phyloP scores from a whole-genome alignment of 2,888 invertebrate species.

The Xestia xanthographa region DNA sequence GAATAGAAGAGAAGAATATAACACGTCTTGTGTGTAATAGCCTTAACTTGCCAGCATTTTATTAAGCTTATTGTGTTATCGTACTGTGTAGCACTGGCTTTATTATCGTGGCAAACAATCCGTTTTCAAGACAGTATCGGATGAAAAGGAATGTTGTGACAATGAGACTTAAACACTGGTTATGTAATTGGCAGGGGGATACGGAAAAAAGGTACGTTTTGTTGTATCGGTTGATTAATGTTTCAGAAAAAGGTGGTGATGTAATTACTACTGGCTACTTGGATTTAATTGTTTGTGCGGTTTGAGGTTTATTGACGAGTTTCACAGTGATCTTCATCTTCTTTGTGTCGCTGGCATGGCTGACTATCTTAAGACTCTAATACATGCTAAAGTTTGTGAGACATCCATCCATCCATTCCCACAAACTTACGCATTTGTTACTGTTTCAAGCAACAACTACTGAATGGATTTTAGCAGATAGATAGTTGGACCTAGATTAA shows the following conservation, averaged over 20 bases:
- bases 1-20: conserved; percentile 10
- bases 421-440: too few species aligned
- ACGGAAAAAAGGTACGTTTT: conserved; percentile 20
- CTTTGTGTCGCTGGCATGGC: background rate
- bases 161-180: conserved; percentile 48
- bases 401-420: too few species aligned
- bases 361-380: background rate
- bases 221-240: conserved; percentile 24
- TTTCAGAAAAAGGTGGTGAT: conserved; percentile 18
- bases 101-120: conserved; percentile 62
- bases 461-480: too few species aligned
- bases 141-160: conserved; percentile 53
- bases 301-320: background rate
- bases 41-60: conserved; percentile 59
- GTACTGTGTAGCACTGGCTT: conserved; percentile 56
- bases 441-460: too few species aligned
- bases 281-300: background rate
- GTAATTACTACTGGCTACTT: background rate
- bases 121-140: conserved; percentile 44
- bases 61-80: conserved; percentile 64
- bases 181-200: conserved; percentile 54
- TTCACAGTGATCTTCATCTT: background rate
- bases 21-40: conserved; percentile 56
- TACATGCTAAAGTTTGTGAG: too few species aligned
- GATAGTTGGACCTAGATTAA: too few species aligned